Evolutionary conservation across 2,888 invertebrate species (phyloP), one percentile per base, ranked within the genome.

Genomic region (Orthosia incerta): DNA sequence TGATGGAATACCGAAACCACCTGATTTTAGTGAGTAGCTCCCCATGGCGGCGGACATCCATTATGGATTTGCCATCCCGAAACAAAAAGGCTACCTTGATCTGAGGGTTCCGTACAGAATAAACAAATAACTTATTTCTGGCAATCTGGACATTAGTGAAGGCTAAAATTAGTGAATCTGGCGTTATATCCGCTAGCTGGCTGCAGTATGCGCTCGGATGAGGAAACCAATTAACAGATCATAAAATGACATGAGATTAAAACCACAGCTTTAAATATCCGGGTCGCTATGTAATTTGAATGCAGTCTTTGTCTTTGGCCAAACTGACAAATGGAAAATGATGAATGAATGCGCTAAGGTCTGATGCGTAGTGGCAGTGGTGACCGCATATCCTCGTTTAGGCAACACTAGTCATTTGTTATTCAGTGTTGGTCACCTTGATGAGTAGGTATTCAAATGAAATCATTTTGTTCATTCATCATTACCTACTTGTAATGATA

Each of bases 371-470:
- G 39, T 55, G 60, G 12, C 55, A 61, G 55, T 73, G 71, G 63
- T 83, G 79, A 81, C 73, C 66, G 48, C 68, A 77, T 85, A 66
- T 82, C 72, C 71, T 70, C 73, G 68, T 70, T 71, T 75, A 61
- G 46, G 39, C 45, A 66, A 26, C 51, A 2, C 31, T 64, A 16
- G 57, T 68, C 61, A 69, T 61, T 63, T 57, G 26, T 71, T 51
- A 59, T 51, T 56, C 51, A 48, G 60, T 53, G 57, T 73, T 73
- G 62, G 69, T 79, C 69, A 82, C 72, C 74, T 73, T 79, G 74
- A 70, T 84, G 67, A 69, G 62, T 39, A 39, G 39, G 1, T 60
- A 46, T 63, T 68, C 1, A 46, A 65, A 78, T 72, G 18, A 82
- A 66, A 81, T 69, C 45, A 66, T 65, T 59, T 20, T 65, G 26